Percentiles rank a stretch among this genome's conserved stretches.
Evolutionary conservation across 2,113 vertebrate species (phyloP).

Genomic region (Pangasianodon gigas): DNA sequence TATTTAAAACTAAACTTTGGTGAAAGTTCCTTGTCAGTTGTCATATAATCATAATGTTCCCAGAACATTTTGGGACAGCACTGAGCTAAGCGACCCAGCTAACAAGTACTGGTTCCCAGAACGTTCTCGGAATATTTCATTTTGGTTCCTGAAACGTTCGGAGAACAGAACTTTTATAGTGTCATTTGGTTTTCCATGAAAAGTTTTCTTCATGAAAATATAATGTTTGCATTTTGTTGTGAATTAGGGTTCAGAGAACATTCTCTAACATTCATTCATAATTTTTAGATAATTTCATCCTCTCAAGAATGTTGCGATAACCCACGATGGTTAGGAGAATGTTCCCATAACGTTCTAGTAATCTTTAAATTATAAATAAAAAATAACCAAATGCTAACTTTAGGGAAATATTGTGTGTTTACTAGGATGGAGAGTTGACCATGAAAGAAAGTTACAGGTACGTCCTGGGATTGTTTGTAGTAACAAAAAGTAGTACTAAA

Average conservation of each 20-base stretch:
- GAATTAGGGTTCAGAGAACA: not conserved
- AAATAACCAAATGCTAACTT: not conserved
- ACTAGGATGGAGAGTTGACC: not conserved
- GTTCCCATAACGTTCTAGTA: not conserved
- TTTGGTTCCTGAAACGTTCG: not conserved
- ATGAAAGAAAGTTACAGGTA: not conserved
- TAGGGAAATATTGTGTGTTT: not conserved
- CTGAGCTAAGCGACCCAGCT: not conserved
- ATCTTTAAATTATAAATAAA: not conserved
- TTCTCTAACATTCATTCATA: not conserved
- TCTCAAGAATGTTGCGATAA: not conserved
- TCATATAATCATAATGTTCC: not conserved
- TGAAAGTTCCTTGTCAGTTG: no score
- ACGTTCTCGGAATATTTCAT: not conserved
- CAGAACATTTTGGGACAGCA: not conserved
- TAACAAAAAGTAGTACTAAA: no score
- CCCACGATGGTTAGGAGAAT: not conserved
- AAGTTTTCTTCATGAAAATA: not conserved
- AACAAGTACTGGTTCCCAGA: not conserved
- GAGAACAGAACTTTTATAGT: not conserved
- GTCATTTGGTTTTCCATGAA: not conserved
- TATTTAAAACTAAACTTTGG: no score
- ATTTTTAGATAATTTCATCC: not conserved
- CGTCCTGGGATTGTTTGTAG: not conserved
- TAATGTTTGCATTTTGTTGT: not conserved